phyloP scores from a whole-genome alignment of 1,140 invertebrate genomes.

The Ooceraea biroi region DNA sequence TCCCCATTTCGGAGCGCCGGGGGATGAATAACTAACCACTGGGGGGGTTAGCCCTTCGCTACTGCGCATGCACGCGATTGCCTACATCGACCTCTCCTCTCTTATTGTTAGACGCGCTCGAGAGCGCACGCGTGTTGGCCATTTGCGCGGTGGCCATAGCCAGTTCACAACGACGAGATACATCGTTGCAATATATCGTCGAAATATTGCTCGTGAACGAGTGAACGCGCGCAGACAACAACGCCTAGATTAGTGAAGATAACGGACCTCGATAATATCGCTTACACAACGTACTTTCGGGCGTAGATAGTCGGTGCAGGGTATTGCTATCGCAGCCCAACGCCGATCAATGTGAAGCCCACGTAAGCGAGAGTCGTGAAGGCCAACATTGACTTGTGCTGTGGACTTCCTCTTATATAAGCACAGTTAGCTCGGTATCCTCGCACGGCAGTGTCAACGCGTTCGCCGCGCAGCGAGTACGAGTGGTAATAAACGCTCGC shows the following conservation, averaged over 20 bases:
- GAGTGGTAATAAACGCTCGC: neutral
- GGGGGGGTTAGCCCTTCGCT: neutral
- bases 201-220: too few species aligned
- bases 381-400: neutral
- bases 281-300: neutral
- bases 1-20: neutral
- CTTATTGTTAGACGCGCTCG: too few species aligned
- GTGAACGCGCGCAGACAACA: neutral
- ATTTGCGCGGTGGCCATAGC: neutral
- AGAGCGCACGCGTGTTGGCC: slow-evolving; percentile 53
- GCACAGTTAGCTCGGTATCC: neutral
- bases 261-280: neutral
- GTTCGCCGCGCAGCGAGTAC: neutral
- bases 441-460: slow-evolving; percentile 23
- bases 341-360: neutral
- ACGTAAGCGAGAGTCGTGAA: neutral
- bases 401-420: slow-evolving; percentile 39
- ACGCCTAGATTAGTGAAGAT: neutral
- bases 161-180: neutral
- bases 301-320: neutral
- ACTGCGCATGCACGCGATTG: slow-evolving; percentile 37
- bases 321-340: neutral
- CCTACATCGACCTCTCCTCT: slow-evolving; percentile 44
- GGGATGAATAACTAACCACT: slow-evolving; percentile 2
- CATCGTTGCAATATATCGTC: neutral